Evolutionary conservation across 1,140 invertebrate genomes (phyloP), one percentile per base, ranked within the genome.

Genomic region (Drosophila kurseongensis): DNA sequence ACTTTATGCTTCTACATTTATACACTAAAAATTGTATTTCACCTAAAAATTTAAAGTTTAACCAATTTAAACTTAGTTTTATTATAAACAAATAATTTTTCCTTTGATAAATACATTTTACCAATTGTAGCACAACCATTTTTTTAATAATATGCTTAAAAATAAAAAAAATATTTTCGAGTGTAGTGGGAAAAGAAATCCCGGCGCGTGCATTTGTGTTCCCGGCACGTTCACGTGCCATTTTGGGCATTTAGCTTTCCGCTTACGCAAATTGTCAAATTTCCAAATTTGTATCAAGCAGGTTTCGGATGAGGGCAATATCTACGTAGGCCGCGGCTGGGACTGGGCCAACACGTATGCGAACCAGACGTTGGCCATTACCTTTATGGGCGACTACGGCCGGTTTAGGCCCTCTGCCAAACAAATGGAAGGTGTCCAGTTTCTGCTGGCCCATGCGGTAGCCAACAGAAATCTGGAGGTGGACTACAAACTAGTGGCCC

Each of bases 321-420:
- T 94, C 9, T 95, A 95, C 79, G 93, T 94, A 59, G 95, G 94
- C 13, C 92, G 95, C 48, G 95, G 94, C 27, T 95, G 94, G 94
- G 92, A 93, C 56, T 81, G 78, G 40, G 86, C 93, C 23, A 94
- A 95, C 40, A 93, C 93, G 23, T 94, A 94, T 80, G 92, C 93
- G 2, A 81, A 92, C 38, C 80, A 92, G 8, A 92, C 91, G 5
- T 75, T 95, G 40, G 91, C 92, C 4, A 80, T 94, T 48, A 91
- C 91, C 40, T 93, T 94, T 62, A 92, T 94, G 62, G 93, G 93
- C 13, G 93, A 93, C 78, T 94, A 90, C 57, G 78, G 79, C 5
- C 81, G 80, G 5, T 93, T 92, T 51, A 62, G 68, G 62, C 86
- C 93, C 35, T 75, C 73, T 0, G 32, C 63, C 13, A 86, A 86